phyloP scores from a whole-genome alignment of 2,797 vertebrate genomes.

The Chelonia mydas region DNA sequence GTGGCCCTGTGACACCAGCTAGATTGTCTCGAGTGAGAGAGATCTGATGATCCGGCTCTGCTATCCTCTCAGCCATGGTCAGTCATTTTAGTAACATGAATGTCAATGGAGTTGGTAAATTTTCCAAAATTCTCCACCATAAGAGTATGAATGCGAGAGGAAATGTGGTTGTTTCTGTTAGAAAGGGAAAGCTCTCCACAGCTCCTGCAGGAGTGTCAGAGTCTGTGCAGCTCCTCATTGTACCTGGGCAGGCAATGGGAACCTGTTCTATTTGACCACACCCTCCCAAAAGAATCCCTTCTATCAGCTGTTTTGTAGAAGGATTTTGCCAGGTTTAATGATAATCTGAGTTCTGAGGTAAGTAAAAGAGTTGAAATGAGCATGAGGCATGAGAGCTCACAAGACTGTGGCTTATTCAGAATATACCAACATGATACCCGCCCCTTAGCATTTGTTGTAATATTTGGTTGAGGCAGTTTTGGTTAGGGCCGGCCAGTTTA shows the following conservation, averaged over 20 bases:
- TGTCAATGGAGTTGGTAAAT: not conserved
- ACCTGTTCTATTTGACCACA: not conserved
- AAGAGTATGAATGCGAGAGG: not conserved
- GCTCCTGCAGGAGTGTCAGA: not conserved
- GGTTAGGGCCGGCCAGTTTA: not conserved
- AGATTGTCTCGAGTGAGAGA: not conserved
- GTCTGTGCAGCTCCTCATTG: not conserved
- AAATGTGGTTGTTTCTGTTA: not conserved
- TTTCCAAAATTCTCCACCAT: not conserved
- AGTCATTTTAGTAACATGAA: rapidly evolving
- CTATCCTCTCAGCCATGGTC: not conserved
- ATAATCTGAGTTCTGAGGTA: not conserved
- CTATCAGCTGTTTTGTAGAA: not conserved
- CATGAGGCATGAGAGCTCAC: not conserved
- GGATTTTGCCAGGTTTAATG: not conserved
- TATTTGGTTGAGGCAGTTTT: not conserved
- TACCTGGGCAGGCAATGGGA: not conserved
- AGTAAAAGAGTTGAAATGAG: not conserved
- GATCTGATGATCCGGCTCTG: not conserved
- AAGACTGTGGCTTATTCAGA: not conserved
- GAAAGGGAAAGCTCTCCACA: not conserved
- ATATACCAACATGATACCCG: not conserved
- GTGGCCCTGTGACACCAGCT: not conserved
- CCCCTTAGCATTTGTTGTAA: not conserved
- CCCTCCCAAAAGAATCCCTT: not conserved